These are phyloP conservation scores for Marisa cornuarietis DNA, from an alignment of 1,140 invertebrate genomes.

Conservation along the genomic window DNA sequence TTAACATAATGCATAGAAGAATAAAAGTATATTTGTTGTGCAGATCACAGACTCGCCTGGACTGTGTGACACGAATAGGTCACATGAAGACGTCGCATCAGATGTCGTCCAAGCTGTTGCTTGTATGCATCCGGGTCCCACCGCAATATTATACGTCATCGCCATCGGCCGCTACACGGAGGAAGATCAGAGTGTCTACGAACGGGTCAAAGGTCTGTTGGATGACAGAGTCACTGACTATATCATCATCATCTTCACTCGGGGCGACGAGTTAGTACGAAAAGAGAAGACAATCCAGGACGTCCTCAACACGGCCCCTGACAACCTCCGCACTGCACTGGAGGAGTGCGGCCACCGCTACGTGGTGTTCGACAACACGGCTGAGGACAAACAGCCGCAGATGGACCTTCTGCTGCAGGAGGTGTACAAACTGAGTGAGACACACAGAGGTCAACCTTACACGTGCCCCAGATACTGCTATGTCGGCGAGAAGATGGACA, in stretches of 20 bases:
- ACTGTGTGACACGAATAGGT: constrained; percentile 26
- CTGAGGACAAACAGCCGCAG: constrained; percentile 1
- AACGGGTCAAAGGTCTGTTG: constrained; percentile 20
- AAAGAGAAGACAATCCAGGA: not conserved
- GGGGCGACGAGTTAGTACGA: constrained; percentile 9
- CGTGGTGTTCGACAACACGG: constrained; percentile 16
- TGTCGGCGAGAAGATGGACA: constrained; percentile 13
- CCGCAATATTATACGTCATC: constrained; percentile 25
- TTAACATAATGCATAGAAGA: no score
- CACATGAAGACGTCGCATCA: constrained; percentile 8
- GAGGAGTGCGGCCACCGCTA: constrained; percentile 12
- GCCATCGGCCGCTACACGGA: constrained; percentile 24
- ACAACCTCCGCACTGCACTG: constrained; percentile 5
- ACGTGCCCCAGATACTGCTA: not conserved
- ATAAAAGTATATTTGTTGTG: not conserved
- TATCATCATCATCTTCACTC: constrained; percentile 28
- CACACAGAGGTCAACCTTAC: not conserved
- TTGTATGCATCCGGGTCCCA: constrained; percentile 29
- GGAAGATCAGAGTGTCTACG: constrained; percentile 26
- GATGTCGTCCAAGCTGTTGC: constrained; percentile 32
- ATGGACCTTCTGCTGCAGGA: constrained; percentile 4
- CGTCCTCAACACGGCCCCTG: not conserved
- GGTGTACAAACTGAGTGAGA: not conserved
- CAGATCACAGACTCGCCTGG: constrained; percentile 32
- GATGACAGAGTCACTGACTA: constrained; percentile 22